A percentile compares a stretch with the other conserved stretches of the same genome.
phyloP scores from a whole-genome alignment of 2,113 vertebrate genomes.

The Hipposideros armiger region DNA sequence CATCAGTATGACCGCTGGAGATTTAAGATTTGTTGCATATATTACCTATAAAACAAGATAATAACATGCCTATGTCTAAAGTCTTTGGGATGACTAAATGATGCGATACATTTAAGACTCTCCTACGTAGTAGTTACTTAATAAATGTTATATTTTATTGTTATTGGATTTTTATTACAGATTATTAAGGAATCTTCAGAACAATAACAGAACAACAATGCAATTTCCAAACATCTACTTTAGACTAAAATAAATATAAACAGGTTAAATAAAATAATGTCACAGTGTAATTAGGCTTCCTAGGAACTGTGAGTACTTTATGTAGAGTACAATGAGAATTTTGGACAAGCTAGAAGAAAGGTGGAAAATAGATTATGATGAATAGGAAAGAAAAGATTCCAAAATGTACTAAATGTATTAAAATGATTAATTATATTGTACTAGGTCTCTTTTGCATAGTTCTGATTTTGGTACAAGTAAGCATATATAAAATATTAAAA shows the following conservation, averaged over 20 bases:
- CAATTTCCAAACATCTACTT: neutral
- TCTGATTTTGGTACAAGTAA: constrained; percentile 9
- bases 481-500: constrained; percentile 1
- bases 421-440: neutral
- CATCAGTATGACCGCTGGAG: neutral
- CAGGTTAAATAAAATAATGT: neutral
- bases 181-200: neutral
- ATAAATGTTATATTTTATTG: neutral
- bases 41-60: neutral
- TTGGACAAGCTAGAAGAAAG: neutral
- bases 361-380: constrained; percentile 53
- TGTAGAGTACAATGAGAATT: neutral
- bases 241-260: neutral
- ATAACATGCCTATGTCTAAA: neutral
- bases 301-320: constrained; percentile 19
- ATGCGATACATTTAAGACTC: neutral
- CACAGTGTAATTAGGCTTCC: neutral
- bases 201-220: neutral
- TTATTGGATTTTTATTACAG: neutral
- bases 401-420: constrained; percentile 47
- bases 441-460: neutral
- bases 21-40: neutral
- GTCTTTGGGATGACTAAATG: neutral
- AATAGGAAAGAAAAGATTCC: constrained; percentile 35
- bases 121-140: neutral